These are phyloP conservation scores for Epizoanthus scotinus DNA, from an alignment of 92 coral and sea anemone genomes.

Conservation along the genomic window DNA sequence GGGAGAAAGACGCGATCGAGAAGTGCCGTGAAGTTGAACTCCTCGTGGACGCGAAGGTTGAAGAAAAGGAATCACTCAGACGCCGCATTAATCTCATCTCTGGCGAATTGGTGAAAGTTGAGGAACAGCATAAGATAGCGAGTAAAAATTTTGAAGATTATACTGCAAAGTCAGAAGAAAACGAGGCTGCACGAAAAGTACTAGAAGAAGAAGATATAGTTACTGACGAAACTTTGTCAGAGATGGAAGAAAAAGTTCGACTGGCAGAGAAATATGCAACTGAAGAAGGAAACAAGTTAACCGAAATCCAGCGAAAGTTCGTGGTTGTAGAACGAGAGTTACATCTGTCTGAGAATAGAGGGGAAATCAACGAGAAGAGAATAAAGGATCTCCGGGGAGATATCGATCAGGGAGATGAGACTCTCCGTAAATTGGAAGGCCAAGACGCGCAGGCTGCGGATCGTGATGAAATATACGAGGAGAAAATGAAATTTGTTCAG, in stretches of 20 bases:
- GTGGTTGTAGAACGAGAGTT: constrained; percentile 48
- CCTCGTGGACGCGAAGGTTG: constrained; percentile 25
- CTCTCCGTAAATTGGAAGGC: constrained; percentile 39
- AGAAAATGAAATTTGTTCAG: constrained; percentile 44
- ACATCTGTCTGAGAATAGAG: constrained; percentile 13
- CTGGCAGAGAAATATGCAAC: constrained; percentile 21
- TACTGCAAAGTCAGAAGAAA: constrained; percentile 15
- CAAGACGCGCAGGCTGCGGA: constrained; percentile 48
- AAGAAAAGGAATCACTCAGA: constrained; percentile 43
- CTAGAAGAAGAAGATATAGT: constrained; percentile 51
- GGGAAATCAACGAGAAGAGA: constrained; percentile 17
- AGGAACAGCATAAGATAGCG: constrained; percentile 18
- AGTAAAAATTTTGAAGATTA: constrained; percentile 19
- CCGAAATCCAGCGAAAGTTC: constrained; percentile 45
- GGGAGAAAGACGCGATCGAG: constrained; percentile 48
- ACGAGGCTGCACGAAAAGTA: constrained; percentile 31
- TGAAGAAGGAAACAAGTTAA: constrained; percentile 20
- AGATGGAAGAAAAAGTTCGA: constrained; percentile 26
- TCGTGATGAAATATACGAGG: constrained; percentile 44
- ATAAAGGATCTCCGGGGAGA: constrained; percentile 24
- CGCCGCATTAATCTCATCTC: constrained; percentile 47
- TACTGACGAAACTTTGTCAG: constrained; percentile 37
- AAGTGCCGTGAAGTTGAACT: constrained; percentile 18
- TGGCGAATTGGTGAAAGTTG: constrained; percentile 17
- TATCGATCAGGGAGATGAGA: constrained; percentile 15